Conservation (phyloP, 2,888 invertebrate species). For the Taphrorychus bicolor region DNA sequence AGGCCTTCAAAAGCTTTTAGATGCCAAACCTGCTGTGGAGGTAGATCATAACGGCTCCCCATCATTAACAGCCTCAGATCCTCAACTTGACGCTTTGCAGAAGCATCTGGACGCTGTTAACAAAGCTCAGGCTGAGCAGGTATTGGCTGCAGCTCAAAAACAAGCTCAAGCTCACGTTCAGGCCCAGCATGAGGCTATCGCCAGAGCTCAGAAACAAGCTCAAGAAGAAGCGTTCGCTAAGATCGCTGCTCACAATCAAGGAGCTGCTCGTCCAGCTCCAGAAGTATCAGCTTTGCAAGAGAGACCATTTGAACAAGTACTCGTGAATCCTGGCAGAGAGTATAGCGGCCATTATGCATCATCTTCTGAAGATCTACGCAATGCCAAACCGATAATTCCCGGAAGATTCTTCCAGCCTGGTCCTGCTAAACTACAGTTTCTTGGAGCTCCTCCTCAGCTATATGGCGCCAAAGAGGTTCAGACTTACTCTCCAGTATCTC, state of each 20-base stretch:
- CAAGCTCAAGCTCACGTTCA: conserved; percentile 51
- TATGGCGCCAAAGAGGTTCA: conserved; percentile 14
- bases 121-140: conserved; percentile 48
- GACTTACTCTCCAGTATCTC: conserved; percentile 15
- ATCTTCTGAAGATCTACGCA: conserved; percentile 10
- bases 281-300: conserved; percentile 11
- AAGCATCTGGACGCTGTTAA: conserved; percentile 52
- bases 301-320: conserved; percentile 17
- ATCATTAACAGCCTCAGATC: neutral
- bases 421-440: neutral
- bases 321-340: neutral
- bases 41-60: conserved; percentile 31
- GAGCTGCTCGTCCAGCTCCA: conserved; percentile 2
- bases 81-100: conserved; percentile 48
- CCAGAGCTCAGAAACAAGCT: conserved; percentile 45
- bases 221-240: conserved; percentile 45
- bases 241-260: conserved; percentile 47
- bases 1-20: conserved; percentile 60
- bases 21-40: conserved; percentile 17
- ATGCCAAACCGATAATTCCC: conserved; percentile 19
- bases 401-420: neutral
- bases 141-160: conserved; percentile 50
- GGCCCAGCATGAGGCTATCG: conserved; percentile 52
- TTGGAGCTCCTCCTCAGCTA: conserved; percentile 1
- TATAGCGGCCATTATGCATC: conserved; percentile 19